Base-by-base conservation (phyloP, 2,797 vertebrate species). In the Schizopygopsis pylzovi region DNA sequence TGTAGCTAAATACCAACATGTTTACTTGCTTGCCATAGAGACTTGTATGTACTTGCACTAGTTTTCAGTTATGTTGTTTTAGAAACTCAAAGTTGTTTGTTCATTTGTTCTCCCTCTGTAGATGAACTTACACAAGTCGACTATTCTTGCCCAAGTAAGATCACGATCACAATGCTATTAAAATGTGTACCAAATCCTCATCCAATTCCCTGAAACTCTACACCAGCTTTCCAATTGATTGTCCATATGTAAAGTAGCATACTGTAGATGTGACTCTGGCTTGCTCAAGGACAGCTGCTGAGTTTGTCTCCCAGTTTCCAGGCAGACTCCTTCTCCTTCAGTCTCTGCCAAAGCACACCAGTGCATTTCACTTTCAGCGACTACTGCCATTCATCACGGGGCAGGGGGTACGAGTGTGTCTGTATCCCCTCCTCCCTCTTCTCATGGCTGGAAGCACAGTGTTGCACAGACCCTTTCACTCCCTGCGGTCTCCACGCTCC, bases 311-410 rank as follows among this genome's bases (percentile, higher is more conserved):
- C 65, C 45, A 90, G 92, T 93, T 91, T 93, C 92, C 90, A 93
- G 91, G 91, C 91, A 90, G 92, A 89, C 90, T 89, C 91, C 89
- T 90, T 83, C 84, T 84, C 90, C 89, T 88, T 89, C 41, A 72
- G 88, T 88, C 92, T 87, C 83, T 93, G 93, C 94, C 93, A 95
- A 95, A 91, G 89, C 92, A 93, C 93, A 91, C 94, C 92, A 93
- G 94, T 92, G 93, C 91, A 93, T 94, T 95, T 96, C 94, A 94
- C 93, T 95, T 95, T 95, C 93, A 92, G 93, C 94, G 91, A 95
- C 93, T 93, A 92, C 91, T 93, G 92, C 93, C 93, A 96, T 96
- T 96, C 94, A 96, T 96, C 95, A 96, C 92, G 86, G 92, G 88
- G 92, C 93, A 94, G 94, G 95, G 90, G 95, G 84, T 87, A 87